A percentile compares a stretch with the other conserved stretches of the same genome.
Evolutionary conservation across 2,888 invertebrate species (phyloP).

Genomic region (Ypsolopha scabrella): DNA sequence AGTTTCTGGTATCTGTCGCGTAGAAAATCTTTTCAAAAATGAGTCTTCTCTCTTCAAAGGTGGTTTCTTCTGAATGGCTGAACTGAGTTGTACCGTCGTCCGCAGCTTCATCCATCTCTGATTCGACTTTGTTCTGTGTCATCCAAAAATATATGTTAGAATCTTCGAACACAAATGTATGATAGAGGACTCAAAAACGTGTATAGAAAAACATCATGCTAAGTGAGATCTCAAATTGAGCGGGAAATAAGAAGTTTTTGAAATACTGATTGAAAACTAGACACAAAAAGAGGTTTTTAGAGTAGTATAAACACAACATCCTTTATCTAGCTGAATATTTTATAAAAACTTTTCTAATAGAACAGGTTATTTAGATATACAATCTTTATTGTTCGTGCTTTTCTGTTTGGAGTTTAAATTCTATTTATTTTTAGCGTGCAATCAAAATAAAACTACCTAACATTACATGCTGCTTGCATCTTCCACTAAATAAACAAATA

Average conservation of each 20-base stretch:
- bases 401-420: neutral
- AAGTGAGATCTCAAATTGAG: too few relatives aligned
- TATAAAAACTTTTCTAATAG: too few relatives aligned
- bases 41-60: slow-evolving; percentile 92
- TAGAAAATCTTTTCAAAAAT: slow-evolving; percentile 93
- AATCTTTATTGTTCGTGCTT: neutral
- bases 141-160: slow-evolving; percentile 12
- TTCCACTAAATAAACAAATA: slow-evolving; percentile 39
- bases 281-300: too few relatives aligned
- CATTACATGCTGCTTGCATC: slow-evolving; percentile 48
- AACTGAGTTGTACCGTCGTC: slow-evolving; percentile 92
- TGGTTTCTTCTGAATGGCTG: slow-evolving; percentile 90
- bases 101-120: slow-evolving; percentile 97
- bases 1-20: slow-evolving; percentile 88
- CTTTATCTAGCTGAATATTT: too few relatives aligned
- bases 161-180: neutral
- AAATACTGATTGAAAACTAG: too few relatives aligned
- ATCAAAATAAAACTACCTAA: slow-evolving; percentile 21
- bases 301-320: too few relatives aligned
- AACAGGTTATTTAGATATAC: too few relatives aligned
- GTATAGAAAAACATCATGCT: too few relatives aligned
- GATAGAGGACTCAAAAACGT: too few relatives aligned
- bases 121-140: slow-evolving; percentile 88
- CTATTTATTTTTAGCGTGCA: slow-evolving; percentile 38
- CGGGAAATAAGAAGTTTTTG: too few relatives aligned